Percentiles rank a stretch among this genome's conserved stretches.
Evolutionary conservation across 2,888 invertebrate species (phyloP).

Genomic region (Cepaea hortensis): DNA sequence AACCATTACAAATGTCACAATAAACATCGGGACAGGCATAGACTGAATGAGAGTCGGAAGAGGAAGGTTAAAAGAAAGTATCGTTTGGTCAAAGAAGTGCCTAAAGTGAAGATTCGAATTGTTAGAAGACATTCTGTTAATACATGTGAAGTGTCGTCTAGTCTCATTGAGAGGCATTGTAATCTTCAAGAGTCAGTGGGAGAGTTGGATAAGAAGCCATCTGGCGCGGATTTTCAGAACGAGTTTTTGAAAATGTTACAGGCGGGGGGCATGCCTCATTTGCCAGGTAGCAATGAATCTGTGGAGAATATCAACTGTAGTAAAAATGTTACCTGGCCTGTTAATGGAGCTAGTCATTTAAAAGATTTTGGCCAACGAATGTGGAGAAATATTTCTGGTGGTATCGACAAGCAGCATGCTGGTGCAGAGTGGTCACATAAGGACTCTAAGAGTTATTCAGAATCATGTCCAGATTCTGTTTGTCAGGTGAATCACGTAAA

Average conservation of each 20-base stretch:
- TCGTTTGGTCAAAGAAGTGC: conserved; percentile 26
- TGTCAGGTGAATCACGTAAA: neutral
- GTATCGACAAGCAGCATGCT: neutral
- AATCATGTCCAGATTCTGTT: neutral
- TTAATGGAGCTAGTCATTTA: neutral
- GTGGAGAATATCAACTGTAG: neutral
- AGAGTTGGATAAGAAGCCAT: neutral
- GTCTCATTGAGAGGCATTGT: neutral
- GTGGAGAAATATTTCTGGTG: neutral
- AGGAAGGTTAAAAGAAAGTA: conserved; percentile 10
- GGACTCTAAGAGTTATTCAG: neutral
- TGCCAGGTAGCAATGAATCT: neutral
- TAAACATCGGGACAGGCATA: neutral
- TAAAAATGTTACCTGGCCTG: neutral
- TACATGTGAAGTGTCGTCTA: neutral
- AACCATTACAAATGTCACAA: neutral
- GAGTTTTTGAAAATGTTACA: conserved; percentile 41
- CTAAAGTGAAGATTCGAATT: conserved; percentile 22
- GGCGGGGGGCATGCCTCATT: neutral
- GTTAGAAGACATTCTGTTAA: conserved; percentile 12
- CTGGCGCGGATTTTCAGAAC: conserved; percentile 20
- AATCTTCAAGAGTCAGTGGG: neutral
- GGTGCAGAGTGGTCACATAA: neutral
- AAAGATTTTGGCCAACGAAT: neutral
- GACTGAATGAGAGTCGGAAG: neutral